Percentiles rank a stretch among this genome's conserved stretches.
Evolutionary conservation across 64 coral and sea anemone genomes (phyloP).

Genomic region (Pocillopora damicornis): DNA sequence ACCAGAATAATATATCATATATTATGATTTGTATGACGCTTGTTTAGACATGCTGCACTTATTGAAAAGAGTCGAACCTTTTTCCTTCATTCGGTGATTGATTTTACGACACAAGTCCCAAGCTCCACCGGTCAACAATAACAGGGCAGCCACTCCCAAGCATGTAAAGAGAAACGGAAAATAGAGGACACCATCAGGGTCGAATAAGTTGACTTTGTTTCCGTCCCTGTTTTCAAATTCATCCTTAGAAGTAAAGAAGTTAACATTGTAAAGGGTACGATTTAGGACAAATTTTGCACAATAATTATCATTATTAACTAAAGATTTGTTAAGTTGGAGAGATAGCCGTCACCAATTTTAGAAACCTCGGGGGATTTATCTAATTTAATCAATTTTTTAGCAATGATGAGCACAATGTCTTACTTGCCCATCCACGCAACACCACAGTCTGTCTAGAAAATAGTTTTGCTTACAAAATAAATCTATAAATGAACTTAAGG

Average conservation of each 20-base stretch:
- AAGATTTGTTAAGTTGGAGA: too few relatives aligned
- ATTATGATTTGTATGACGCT: not conserved
- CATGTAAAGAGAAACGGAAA: constrained; percentile 38
- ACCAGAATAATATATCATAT: too few relatives aligned
- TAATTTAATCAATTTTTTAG: too few relatives aligned
- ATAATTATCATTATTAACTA: not conserved
- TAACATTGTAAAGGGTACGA: not conserved
- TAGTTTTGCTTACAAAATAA: too few relatives aligned
- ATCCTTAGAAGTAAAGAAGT: constrained; percentile 11
- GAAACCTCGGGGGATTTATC: too few relatives aligned
- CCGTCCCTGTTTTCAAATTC: constrained; percentile 24
- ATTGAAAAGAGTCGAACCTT: not conserved
- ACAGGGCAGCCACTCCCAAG: constrained; percentile 26
- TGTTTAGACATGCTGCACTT: not conserved
- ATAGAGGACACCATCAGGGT: constrained; percentile 44
- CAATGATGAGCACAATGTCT: too few relatives aligned
- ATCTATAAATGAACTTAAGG: too few relatives aligned
- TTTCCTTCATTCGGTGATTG: not conserved
- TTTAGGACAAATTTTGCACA: not conserved
- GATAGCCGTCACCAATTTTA: too few relatives aligned
- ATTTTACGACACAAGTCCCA: constrained; percentile 24
- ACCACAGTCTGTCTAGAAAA: too few relatives aligned
- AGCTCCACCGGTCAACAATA: not conserved
- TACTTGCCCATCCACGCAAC: too few relatives aligned
- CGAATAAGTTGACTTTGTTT: constrained; percentile 30